Evolutionary conservation across 2,888 invertebrate species (phyloP).

Genomic region (Lissonota sp.): DNA sequence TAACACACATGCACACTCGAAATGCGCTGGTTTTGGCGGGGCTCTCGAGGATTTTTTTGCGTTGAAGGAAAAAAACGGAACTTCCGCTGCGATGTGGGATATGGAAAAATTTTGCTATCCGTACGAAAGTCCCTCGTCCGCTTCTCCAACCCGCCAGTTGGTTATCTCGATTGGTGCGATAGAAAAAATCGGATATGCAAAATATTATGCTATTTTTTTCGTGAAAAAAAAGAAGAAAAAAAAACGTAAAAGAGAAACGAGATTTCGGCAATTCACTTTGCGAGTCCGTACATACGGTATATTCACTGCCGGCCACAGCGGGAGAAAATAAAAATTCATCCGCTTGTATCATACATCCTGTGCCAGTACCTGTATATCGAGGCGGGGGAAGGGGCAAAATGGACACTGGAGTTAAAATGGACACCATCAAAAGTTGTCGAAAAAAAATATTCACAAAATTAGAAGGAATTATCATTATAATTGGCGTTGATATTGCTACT

Average conservation of each 20-base stretch:
- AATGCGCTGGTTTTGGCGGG: not conserved
- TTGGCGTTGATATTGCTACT: too few species aligned
- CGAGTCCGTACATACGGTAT: not conserved
- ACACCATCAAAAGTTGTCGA: too few species aligned
- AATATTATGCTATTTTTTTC: not conserved
- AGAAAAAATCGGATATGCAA: not conserved
- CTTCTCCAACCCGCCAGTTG: too few species aligned
- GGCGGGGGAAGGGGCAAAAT: too few species aligned
- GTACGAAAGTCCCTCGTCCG: not conserved
- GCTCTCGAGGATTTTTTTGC: slow-evolving; percentile 12
- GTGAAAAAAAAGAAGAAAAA: not conserved
- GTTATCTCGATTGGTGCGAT: not conserved
- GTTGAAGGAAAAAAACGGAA: not conserved
- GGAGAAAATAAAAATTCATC: not conserved
- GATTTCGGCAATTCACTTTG: not conserved
- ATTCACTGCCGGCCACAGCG: not conserved
- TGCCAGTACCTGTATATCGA: not conserved
- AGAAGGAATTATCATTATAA: too few species aligned
- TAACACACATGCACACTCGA: not conserved
- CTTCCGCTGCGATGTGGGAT: not conserved
- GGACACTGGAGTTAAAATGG: too few species aligned
- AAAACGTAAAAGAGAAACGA: not conserved
- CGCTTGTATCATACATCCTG: not conserved
- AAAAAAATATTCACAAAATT: too few species aligned
- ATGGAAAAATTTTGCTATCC: not conserved